phyloP scores from a whole-genome alignment of 2,888 invertebrate genomes.

The Pollenia griseotomentosa region DNA sequence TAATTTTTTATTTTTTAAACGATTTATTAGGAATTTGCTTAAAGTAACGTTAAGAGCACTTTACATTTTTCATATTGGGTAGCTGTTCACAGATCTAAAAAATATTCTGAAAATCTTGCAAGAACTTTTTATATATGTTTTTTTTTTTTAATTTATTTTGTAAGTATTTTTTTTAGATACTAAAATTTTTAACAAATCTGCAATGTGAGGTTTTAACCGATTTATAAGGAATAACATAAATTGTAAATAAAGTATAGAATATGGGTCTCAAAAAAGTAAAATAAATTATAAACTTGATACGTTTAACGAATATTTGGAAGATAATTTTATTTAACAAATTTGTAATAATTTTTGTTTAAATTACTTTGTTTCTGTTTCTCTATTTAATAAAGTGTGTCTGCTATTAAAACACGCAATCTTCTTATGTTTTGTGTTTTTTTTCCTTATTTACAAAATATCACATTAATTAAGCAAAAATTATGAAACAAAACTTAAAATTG shows the following conservation, averaged over 20 bases:
- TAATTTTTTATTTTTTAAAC: no score
- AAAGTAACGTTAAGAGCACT: no score
- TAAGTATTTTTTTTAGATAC: no score
- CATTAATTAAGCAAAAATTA: not conserved
- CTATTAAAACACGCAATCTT: slow-evolving; percentile 42
- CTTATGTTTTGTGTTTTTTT: not conserved
- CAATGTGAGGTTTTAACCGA: not conserved
- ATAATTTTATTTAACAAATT: not conserved
- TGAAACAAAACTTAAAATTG: slow-evolving; percentile 15
- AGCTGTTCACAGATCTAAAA: no score
- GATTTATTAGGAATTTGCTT: no score
- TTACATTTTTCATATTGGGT: no score
- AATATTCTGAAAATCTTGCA: no score
- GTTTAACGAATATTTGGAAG: not conserved
- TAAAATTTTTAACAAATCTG: not conserved
- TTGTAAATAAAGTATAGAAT: not conserved
- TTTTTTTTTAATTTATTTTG: no score
- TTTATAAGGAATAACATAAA: slow-evolving; percentile 1
- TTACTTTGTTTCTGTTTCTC: not conserved
- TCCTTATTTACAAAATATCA: not conserved
- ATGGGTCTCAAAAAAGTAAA: not conserved
- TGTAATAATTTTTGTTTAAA: not conserved
- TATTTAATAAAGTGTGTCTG: slow-evolving; percentile 14
- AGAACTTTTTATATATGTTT: no score
- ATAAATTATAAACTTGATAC: not conserved